Conservation (phyloP, 2,797 vertebrate species). For the Macrochelys suwanniensis region DNA sequence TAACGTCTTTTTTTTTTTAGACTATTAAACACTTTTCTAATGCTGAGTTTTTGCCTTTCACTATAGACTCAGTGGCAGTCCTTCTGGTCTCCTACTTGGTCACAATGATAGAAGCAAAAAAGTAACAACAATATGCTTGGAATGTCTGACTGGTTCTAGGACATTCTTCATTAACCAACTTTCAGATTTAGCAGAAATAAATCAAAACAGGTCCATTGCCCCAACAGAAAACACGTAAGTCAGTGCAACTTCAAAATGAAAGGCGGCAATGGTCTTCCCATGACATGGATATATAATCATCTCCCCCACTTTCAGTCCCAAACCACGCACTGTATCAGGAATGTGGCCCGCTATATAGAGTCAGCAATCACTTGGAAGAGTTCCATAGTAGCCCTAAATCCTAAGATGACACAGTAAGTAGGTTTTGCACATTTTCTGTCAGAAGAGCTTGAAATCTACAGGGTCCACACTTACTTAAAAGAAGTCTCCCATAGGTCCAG, state of each 20-base stretch:
- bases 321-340: background rate
- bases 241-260: background rate
- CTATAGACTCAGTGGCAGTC: background rate
- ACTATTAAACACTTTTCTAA: background rate
- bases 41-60: background rate
- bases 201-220: background rate
- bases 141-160: background rate
- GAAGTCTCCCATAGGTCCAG: constrained; percentile 85
- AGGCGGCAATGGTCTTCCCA: background rate
- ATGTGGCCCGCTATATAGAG: background rate
- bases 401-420: background rate
- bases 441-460: background rate
- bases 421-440: background rate
- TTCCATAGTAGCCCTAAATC: background rate
- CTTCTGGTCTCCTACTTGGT: background rate
- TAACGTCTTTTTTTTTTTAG: background rate
- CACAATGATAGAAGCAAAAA: background rate
- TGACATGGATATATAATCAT: background rate
- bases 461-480: constrained; percentile 83
- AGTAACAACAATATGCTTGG: background rate
- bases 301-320: background rate
- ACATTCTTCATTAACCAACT: background rate
- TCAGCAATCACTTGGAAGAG: background rate
- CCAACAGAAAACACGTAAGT: background rate
- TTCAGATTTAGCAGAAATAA: background rate